These are phyloP conservation scores for Epirrita christyi DNA, from an alignment of 2,888 invertebrate species.

Conservation along the genomic window DNA sequence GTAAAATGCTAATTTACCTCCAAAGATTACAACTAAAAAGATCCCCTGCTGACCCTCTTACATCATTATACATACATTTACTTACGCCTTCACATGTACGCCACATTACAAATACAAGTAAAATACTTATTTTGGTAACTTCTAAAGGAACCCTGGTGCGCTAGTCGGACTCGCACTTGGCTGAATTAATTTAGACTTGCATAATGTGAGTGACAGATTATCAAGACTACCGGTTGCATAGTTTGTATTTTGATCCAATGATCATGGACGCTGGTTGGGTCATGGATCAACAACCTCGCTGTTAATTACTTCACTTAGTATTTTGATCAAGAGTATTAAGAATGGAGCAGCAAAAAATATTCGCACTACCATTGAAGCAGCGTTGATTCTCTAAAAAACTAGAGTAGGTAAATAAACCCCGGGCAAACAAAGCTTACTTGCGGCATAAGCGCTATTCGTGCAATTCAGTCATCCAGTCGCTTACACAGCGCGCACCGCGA, in stretches of 20 bases:
- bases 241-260: background rate
- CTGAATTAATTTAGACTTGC: too few species aligned
- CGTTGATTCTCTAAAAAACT: conserved; percentile 72
- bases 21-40: too few species aligned
- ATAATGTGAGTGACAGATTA: too few species aligned
- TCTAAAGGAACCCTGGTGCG: too few species aligned
- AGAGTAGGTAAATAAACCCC: conserved; percentile 68
- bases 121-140: too few species aligned
- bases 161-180: too few species aligned
- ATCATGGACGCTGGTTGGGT: background rate
- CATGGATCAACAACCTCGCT: conserved; percentile 23
- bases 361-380: conserved; percentile 44
- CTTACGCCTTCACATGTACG: too few species aligned
- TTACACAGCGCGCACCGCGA: conserved; percentile 52
- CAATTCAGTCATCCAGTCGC: conserved; percentile 55
- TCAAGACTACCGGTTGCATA: too few species aligned
- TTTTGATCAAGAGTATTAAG: conserved; percentile 37
- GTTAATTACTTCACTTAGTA: conserved; percentile 30
- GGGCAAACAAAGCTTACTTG: conserved; percentile 68
- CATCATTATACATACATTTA: too few species aligned
- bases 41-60: too few species aligned
- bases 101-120: too few species aligned
- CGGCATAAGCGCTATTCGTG: conserved; percentile 37
- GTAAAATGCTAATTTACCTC: too few species aligned
- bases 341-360: conserved; percentile 53